Evolutionary conservation across 2,888 invertebrate genomes (phyloP).

Genomic region (Rhopalosiphum nymphaeae): DNA sequence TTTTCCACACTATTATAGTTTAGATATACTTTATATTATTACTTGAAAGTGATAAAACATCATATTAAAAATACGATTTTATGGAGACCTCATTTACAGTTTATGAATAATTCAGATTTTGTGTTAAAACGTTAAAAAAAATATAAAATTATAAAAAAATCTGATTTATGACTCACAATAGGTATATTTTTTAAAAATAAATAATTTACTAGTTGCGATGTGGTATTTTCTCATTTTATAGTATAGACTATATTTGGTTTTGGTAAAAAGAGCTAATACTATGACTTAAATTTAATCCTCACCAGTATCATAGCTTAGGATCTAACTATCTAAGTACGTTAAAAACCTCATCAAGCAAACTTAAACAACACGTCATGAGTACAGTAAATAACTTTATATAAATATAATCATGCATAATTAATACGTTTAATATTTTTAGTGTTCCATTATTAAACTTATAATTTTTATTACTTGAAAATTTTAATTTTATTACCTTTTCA

Average conservation of each 20-base stretch:
- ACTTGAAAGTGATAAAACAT: neutral
- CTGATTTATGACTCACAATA: neutral
- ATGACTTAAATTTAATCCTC: neutral
- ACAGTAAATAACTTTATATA: neutral
- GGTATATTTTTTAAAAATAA: neutral
- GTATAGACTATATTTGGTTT: neutral
- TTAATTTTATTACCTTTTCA: neutral
- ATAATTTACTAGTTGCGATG: neutral
- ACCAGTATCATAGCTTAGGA: neutral
- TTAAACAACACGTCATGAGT: neutral
- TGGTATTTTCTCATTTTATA: neutral
- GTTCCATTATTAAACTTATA: neutral
- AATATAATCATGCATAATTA: neutral
- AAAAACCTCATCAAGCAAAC: neutral
- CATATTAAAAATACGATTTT: neutral
- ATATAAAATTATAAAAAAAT: neutral
- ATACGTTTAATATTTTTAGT: neutral
- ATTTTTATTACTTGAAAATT: neutral
- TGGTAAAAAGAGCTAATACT: neutral
- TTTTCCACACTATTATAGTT: neutral
- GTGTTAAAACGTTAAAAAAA: neutral
- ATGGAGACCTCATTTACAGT: neutral
- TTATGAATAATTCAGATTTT: conserved; percentile 28
- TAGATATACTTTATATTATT: neutral
- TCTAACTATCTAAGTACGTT: neutral